Evolutionary conservation across 2,113 vertebrate species (phyloP).

Genomic region (Scartelaos histophorus): DNA sequence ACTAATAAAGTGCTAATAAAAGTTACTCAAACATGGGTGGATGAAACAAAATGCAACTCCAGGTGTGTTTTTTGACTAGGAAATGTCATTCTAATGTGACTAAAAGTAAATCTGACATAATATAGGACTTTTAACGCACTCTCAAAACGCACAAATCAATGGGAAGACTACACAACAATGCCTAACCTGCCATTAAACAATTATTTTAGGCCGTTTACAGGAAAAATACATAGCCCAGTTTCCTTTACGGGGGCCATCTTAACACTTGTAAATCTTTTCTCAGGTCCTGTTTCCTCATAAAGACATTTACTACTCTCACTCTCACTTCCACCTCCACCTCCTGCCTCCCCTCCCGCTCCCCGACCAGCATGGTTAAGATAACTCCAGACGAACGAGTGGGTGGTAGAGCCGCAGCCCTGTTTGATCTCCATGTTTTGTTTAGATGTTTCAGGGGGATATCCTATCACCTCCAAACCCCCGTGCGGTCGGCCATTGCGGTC

Average conservation of each 20-base stretch:
- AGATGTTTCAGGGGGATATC: slow-evolving; percentile 80
- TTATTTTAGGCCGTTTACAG: not conserved
- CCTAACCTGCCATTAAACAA: not conserved
- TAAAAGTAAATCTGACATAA: too few species aligned
- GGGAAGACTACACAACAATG: not conserved
- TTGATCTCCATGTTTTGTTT: slow-evolving; percentile 81
- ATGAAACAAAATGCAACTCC: too few species aligned
- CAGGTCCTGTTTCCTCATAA: slow-evolving; percentile 54
- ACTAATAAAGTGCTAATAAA: too few species aligned
- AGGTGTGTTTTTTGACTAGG: too few species aligned
- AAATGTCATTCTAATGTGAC: too few species aligned
- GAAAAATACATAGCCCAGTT: slow-evolving; percentile 47
- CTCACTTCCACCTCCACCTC: slow-evolving; percentile 52
- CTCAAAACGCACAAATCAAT: not conserved
- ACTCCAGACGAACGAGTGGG: slow-evolving; percentile 74
- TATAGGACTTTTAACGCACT: not conserved
- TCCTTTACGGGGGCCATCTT: slow-evolving; percentile 52
- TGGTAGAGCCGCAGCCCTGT: slow-evolving; percentile 70
- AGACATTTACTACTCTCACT: slow-evolving; percentile 61
- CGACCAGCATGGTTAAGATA: slow-evolving; percentile 76
- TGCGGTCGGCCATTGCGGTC: slow-evolving; percentile 67
- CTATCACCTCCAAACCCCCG: slow-evolving; percentile 78
- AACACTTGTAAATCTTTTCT: slow-evolving; percentile 36
- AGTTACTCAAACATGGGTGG: too few species aligned
- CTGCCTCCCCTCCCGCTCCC: slow-evolving; percentile 44